Evolutionary conservation across 2,113 vertebrate genomes (phyloP).

Genomic region (Ictalurus furcatus): DNA sequence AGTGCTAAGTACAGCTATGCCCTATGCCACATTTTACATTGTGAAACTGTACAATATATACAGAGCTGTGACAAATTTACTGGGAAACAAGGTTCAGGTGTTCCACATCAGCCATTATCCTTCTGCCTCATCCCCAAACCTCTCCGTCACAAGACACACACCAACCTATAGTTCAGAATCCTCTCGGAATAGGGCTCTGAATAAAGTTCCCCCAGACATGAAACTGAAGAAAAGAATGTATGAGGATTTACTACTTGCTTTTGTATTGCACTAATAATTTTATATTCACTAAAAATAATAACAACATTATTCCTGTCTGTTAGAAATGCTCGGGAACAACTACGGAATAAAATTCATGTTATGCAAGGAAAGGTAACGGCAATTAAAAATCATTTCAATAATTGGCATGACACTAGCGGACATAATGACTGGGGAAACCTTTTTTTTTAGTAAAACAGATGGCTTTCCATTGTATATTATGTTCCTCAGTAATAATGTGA

Average conservation of each 20-base stretch:
- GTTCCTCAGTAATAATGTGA: background rate
- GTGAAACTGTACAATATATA: background rate
- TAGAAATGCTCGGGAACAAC: background rate
- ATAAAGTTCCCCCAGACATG: background rate
- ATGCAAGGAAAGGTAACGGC: background rate
- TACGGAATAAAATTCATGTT: background rate
- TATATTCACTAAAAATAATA: background rate
- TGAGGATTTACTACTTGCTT: background rate
- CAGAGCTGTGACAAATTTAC: background rate
- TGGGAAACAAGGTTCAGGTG: background rate
- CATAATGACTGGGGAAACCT: background rate
- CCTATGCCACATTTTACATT: background rate
- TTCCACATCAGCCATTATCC: background rate
- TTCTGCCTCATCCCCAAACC: background rate
- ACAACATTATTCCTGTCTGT: background rate
- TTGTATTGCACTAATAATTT: background rate
- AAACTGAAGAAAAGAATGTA: background rate
- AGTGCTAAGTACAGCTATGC: background rate
- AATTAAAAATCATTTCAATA: background rate
- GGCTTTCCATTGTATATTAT: background rate
- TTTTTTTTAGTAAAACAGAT: background rate
- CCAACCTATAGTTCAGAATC: background rate
- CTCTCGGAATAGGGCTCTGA: background rate
- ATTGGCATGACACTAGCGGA: background rate
- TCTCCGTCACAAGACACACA: background rate